Conservation (phyloP, 2,888 invertebrate species). For the Pterostichus madidus region DNA sequence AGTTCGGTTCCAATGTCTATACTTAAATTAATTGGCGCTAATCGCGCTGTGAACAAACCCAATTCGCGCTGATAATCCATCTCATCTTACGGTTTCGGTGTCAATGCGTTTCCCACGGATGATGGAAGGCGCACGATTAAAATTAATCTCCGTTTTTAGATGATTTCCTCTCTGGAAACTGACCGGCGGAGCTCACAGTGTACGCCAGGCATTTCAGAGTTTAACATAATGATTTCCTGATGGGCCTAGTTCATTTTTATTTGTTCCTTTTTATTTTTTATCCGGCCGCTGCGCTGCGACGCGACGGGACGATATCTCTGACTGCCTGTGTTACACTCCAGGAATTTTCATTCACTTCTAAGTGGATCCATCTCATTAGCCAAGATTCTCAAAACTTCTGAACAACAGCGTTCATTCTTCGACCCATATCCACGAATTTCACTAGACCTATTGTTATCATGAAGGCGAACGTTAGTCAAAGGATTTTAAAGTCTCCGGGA, state of each 20-base stretch:
- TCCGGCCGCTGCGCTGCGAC: conserved; percentile 26
- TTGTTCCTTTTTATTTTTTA: conserved; percentile 59
- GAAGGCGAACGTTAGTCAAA: neutral
- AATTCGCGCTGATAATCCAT: conserved; percentile 47
- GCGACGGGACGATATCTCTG: conserved; percentile 58
- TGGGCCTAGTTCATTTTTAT: conserved; percentile 62
- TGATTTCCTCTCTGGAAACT: conserved; percentile 51
- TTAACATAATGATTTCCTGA: conserved; percentile 67
- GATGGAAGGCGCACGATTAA: conserved; percentile 33
- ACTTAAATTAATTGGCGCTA: conserved; percentile 49
- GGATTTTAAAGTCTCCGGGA: neutral
- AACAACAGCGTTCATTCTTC: neutral
- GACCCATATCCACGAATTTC: neutral
- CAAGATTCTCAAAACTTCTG: neutral
- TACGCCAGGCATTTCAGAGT: conserved; percentile 63
- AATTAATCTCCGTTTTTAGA: conserved; percentile 47
- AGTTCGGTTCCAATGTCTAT: conserved; percentile 23
- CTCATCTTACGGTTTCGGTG: conserved; percentile 37
- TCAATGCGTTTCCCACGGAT: conserved; percentile 55
- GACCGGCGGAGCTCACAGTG: conserved; percentile 50
- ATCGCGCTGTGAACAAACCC: conserved; percentile 48
- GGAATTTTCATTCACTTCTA: conserved; percentile 61
- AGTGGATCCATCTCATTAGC: conserved; percentile 49
- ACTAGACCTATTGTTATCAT: too few species aligned
- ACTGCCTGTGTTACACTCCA: conserved; percentile 63